phyloP scores from a whole-genome alignment of 1,140 invertebrate genomes.

The Drosophila pseudoananassae region DNA sequence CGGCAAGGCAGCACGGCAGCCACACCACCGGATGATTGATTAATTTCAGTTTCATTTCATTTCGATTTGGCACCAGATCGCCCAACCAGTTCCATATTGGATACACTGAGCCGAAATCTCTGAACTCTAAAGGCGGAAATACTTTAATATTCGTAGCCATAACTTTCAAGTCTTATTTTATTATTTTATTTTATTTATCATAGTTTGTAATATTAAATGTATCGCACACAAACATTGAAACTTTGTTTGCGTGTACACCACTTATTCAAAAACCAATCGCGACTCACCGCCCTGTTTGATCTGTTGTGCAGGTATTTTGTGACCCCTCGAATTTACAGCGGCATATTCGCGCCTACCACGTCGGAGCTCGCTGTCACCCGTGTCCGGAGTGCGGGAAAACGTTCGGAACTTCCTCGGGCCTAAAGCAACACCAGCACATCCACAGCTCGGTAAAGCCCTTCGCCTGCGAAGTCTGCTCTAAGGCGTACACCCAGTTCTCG shows the following conservation, averaged over 20 bases:
- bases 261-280: slow-evolving; percentile 24
- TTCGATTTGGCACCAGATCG: slow-evolving; percentile 63
- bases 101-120: slow-evolving; percentile 12
- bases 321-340: slow-evolving; percentile 98
- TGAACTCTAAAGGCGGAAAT: no score
- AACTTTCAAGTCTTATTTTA: background rate
- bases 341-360: slow-evolving; percentile 97
- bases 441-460: slow-evolving; percentile 99
- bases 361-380: slow-evolving; percentile 96
- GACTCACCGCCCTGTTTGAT: slow-evolving; percentile 28
- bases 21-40: slow-evolving; percentile 74
- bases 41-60: slow-evolving; percentile 83
- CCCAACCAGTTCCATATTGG: slow-evolving; percentile 22
- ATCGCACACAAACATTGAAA: background rate
- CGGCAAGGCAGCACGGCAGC: slow-evolving; percentile 27
- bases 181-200: no score
- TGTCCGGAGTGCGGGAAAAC: slow-evolving; percentile 99
- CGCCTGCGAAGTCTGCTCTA: slow-evolving; percentile 95
- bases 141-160: no score
- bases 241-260: background rate
- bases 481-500: slow-evolving; percentile 99
- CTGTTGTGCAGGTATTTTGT: slow-evolving; percentile 91
- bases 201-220: background rate
- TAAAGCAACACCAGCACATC: slow-evolving; percentile 99
- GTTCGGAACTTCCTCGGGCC: slow-evolving; percentile 97